Evolutionary conservation across 2,797 vertebrate species (phyloP).

Genomic region (Luscinia megarhynchos): DNA sequence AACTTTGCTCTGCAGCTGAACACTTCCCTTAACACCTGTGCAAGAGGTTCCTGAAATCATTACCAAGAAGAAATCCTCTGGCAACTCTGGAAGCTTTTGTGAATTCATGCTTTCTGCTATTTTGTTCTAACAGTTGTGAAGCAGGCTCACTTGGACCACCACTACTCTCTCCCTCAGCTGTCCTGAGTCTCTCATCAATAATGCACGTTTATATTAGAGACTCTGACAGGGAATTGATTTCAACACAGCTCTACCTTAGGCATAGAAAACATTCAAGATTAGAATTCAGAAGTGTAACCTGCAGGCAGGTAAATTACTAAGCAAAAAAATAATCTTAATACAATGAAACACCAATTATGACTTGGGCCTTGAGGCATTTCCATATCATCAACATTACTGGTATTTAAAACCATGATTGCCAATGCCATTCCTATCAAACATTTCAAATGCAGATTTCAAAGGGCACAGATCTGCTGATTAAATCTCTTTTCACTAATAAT

Average conservation of each 20-base stretch:
- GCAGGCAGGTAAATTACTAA: background rate
- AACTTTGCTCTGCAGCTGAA: background rate
- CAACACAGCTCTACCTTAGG: rapidly evolving
- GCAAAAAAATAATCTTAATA: background rate
- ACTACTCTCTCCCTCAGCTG: background rate
- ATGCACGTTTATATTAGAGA: background rate
- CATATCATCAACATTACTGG: background rate
- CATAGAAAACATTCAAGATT: background rate
- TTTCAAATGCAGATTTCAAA: background rate
- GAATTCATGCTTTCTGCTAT: background rate
- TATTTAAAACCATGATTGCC: background rate
- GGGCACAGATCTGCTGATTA: background rate
- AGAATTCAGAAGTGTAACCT: background rate
- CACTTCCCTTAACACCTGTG: background rate
- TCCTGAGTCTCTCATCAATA: background rate
- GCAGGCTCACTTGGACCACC: background rate
- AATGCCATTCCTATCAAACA: background rate
- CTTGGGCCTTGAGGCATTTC: background rate
- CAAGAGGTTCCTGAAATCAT: background rate
- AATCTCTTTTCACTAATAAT: background rate
- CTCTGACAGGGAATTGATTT: background rate
- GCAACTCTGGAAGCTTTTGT: background rate
- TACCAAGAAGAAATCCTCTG: background rate
- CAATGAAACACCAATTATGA: background rate
- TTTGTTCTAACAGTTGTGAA: background rate